Conservation (phyloP, 1,140 invertebrate species). For the Scaptodrosophila lebanonensis region DNA sequence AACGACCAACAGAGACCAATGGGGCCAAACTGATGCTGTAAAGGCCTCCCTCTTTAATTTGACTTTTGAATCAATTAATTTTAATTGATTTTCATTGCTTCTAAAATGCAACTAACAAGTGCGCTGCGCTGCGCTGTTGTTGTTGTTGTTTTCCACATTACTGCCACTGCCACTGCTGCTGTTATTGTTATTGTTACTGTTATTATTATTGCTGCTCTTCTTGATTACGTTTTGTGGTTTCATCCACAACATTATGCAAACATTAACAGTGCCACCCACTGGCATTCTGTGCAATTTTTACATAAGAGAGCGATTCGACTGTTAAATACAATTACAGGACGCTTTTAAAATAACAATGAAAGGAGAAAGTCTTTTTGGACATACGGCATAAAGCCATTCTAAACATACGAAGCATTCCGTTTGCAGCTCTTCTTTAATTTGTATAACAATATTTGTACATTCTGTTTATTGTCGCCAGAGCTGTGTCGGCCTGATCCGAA, state of each 20-base stretch:
- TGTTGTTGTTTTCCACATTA: neutral
- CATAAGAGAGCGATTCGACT: neutral
- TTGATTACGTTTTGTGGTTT: slow-evolving; percentile 11
- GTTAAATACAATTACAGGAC: neutral
- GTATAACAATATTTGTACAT: too few species aligned
- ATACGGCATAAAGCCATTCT: too few species aligned
- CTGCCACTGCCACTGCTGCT: slow-evolving; percentile 6
- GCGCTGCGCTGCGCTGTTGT: slow-evolving; percentile 15
- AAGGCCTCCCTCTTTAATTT: slow-evolving; percentile 42
- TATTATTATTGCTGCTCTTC: slow-evolving; percentile 7
- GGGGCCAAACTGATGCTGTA: too few species aligned
- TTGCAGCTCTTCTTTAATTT: too few species aligned
- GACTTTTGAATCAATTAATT: slow-evolving; percentile 73
- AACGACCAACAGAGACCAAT: too few species aligned
- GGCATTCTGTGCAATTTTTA: too few species aligned
- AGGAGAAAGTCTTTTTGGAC: slow-evolving; percentile 5
- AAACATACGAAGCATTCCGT: too few species aligned
- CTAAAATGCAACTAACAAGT: slow-evolving; percentile 40
- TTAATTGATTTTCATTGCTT: slow-evolving; percentile 75
- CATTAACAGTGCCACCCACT: too few species aligned
- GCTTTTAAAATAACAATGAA: neutral
- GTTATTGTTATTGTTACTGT: slow-evolving; percentile 35
- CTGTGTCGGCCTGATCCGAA: too few species aligned
- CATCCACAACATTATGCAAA: too few species aligned
- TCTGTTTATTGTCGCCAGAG: too few species aligned